Evolutionary conservation across 2,797 vertebrate genomes (phyloP).

Genomic region (Microchirus variegatus): DNA sequence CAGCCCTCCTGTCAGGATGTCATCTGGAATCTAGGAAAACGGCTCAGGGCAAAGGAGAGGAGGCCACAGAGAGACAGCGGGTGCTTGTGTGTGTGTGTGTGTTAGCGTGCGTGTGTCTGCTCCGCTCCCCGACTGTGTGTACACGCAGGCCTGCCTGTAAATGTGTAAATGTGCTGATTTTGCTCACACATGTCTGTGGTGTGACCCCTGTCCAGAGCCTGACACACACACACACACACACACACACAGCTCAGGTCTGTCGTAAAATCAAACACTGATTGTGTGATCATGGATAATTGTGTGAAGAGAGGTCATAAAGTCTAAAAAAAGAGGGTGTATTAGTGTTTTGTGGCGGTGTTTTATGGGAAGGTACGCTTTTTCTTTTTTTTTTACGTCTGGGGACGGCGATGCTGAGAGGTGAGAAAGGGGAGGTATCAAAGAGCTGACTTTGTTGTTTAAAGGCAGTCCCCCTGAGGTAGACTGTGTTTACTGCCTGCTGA

Average conservation of each 20-base stretch:
- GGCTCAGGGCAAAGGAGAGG: constrained; percentile 75
- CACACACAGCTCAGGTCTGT: constrained; percentile 43
- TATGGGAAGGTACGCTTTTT: constrained; percentile 72
- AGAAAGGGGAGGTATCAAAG: constrained; percentile 75
- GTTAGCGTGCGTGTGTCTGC: constrained; percentile 38
- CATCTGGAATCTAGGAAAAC: constrained; percentile 80
- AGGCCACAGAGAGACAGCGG: constrained; percentile 48
- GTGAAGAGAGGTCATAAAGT: constrained; percentile 73
- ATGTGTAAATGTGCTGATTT: constrained; percentile 33
- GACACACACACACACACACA: constrained; percentile 24
- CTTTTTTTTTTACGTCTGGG: constrained; percentile 69
- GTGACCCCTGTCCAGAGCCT: constrained; percentile 28
- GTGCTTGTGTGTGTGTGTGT: constrained; percentile 38
- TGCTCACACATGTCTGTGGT: constrained; percentile 28
- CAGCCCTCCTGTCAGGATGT: constrained; percentile 79
- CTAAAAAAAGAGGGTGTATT: constrained; percentile 70
- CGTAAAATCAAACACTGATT: constrained; percentile 79
- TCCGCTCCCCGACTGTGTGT: constrained; percentile 11
- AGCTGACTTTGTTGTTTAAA: constrained; percentile 79
- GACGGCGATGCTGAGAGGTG: constrained; percentile 72
- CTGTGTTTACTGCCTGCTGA: constrained; percentile 75
- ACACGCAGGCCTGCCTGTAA: constrained; percentile 18
- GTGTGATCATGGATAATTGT: constrained; percentile 80
- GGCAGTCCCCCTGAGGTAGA: constrained; percentile 66
- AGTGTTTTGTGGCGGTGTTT: constrained; percentile 76